phyloP scores from a whole-genome alignment of 2,797 vertebrate species.

The Galago senegalensis region DNA sequence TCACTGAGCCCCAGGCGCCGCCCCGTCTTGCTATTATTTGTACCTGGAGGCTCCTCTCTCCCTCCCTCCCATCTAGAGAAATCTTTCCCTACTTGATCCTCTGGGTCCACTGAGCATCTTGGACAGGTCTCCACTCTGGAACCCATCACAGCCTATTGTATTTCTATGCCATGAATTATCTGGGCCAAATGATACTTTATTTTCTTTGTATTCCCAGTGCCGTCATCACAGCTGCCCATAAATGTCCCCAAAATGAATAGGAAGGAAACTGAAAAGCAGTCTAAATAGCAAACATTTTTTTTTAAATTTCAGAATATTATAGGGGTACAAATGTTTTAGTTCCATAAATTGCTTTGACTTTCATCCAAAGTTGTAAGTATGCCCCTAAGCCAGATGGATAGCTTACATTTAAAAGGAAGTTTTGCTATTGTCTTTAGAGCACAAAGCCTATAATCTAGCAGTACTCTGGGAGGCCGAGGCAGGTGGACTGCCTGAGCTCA shows the following conservation, averaged over 20 bases:
- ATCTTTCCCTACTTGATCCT: background rate
- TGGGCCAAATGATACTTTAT: background rate
- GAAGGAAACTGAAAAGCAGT: background rate
- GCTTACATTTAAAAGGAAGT: conserved; percentile 8
- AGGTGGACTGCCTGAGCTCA: too few relatives aligned
- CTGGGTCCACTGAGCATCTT: background rate
- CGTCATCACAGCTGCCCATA: background rate
- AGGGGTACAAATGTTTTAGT: too few relatives aligned
- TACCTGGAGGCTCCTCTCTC: background rate
- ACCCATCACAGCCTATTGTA: background rate
- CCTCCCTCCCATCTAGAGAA: background rate
- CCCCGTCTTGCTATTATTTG: background rate
- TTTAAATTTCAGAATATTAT: too few relatives aligned
- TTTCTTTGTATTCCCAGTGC: background rate
- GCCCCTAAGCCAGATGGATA: background rate
- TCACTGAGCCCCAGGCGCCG: too few relatives aligned
- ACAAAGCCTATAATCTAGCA: background rate
- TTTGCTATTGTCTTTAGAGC: background rate
- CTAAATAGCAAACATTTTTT: background rate
- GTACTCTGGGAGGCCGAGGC: too few relatives aligned
- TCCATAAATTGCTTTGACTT: too few relatives aligned
- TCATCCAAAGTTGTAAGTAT: too few relatives aligned
- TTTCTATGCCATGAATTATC: background rate
- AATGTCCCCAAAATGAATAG: background rate
- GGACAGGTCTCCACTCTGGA: background rate